Evolutionary conservation across 2,113 vertebrate species (phyloP), one percentile per base, ranked within the genome.

Genomic region (Cyanoramphus novaezelandiae): DNA sequence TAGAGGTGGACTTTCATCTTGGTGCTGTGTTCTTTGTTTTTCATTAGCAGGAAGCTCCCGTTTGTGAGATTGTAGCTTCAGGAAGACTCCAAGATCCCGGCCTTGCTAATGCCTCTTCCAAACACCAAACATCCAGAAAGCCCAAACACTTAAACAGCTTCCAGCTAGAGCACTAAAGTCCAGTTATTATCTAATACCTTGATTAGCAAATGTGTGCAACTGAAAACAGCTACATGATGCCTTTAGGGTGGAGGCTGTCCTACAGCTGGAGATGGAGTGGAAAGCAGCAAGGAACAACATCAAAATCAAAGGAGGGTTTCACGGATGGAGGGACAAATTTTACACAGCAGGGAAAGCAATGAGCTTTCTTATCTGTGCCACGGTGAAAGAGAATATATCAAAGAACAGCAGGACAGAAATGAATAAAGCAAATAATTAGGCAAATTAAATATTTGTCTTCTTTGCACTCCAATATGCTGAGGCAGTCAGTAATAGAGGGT

Each of bases 371-470:
- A 53, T 75, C 76, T 68, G 11, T 88, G 67, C 19, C 29, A 35
- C 20, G 35, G 39, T 57, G 33, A 31, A 84, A 81, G 17, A 33
- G 37, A 78, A 86, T 39, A n/a, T 39, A 29, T 23, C 28, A 68
- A 60, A 92, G 65, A 84, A 81, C 65, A 87, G 65, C 43, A 84
- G 81, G 77, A 86, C 28, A 96, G 74, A 91, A 82, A 83, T 16
- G 24, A 92, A 49, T 0, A 9, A 93, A 93, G 57, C 62, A 88
- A 92, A 92, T 92, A 83, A 93, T 82, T 60, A 86, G 23, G 29
- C 33, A 96, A 88, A 90, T 82, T 82, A 93, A 94, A 79, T 93
- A 81, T 92, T 94, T 94, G 55, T 62, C 52, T 75, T 90, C 35
- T 82, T 88, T 85, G n/a, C 62, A 52, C 31, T 78, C 37, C 3